A percentile compares a stretch with the other conserved stretches of the same genome.
These are phyloP conservation scores for Prenolepis imparis DNA, from an alignment of 2,888 invertebrate genomes.

Conservation along the genomic window DNA sequence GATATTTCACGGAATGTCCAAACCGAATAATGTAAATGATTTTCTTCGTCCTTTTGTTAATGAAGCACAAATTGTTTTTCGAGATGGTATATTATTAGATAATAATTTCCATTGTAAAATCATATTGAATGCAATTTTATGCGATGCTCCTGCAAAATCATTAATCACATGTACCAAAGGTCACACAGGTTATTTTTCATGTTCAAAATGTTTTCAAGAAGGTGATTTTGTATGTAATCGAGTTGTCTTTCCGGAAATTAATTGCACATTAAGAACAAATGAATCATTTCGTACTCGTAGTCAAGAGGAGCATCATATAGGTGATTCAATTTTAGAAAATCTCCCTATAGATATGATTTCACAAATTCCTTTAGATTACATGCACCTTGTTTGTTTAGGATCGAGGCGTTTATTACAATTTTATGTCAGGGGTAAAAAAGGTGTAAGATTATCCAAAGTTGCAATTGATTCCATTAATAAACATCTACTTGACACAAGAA, in stretches of 20 bases:
- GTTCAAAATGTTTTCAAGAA: conserved; percentile 10
- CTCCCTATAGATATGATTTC: conserved; percentile 11
- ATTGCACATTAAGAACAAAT: background rate
- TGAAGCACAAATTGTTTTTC: background rate
- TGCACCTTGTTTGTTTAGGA: conserved; percentile 1
- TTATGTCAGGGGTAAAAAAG: background rate
- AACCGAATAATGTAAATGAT: conserved; percentile 2
- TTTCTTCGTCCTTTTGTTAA: conserved; percentile 9
- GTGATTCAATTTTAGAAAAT: conserved; percentile 18
- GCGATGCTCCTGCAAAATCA: conserved; percentile 1
- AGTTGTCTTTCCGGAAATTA: background rate
- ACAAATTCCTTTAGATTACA: conserved; percentile 5
- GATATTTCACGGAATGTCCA: background rate
- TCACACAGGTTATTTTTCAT: conserved; percentile 4
- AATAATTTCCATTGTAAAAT: conserved; percentile 15
- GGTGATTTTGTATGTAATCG: conserved; percentile 1
- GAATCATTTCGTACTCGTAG: background rate
- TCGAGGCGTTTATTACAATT: background rate
- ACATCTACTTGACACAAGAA: background rate
- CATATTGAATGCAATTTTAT: background rate
- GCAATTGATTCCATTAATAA: background rate
- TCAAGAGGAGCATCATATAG: conserved; percentile 8
- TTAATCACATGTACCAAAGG: background rate
- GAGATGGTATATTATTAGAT: background rate
- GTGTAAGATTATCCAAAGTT: background rate